phyloP scores from a whole-genome alignment of 2,113 vertebrate genomes.

The Eulemur macaco region DNA sequence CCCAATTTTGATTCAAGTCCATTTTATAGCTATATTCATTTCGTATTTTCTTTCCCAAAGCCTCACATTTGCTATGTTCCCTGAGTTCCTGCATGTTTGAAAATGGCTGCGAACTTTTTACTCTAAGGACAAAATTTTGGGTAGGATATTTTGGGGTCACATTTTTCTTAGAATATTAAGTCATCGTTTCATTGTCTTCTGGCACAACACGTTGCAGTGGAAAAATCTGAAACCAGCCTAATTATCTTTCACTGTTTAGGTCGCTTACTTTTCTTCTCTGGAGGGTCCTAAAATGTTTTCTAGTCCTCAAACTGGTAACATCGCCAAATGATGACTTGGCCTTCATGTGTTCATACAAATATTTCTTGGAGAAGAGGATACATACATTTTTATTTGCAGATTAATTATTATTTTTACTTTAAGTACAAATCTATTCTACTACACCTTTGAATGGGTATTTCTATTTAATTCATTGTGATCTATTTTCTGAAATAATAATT shows the following conservation, averaged over 20 bases:
- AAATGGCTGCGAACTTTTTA: background rate
- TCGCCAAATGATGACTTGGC: background rate
- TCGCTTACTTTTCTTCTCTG: background rate
- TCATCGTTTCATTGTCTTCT: constrained; percentile 48
- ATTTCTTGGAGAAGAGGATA: background rate
- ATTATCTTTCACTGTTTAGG: background rate
- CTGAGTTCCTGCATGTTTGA: background rate
- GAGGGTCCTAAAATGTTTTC: background rate
- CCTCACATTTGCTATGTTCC: background rate
- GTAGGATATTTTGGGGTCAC: background rate
- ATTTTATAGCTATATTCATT: background rate
- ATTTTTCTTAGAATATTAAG: background rate
- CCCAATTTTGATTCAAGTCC: background rate
- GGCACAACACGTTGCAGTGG: background rate
- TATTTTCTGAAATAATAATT: background rate
- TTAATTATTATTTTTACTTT: background rate
- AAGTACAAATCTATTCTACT: background rate
- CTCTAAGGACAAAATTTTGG: background rate
- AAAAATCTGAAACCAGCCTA: background rate
- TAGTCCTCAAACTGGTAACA: background rate
- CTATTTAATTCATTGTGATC: background rate
- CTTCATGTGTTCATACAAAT: background rate
- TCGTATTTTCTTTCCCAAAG: background rate
- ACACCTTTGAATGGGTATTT: background rate
- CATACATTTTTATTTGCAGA: background rate